A percentile compares a stretch with the other conserved stretches of the same genome.
Conservation (phyloP, 2,888 invertebrate genomes). For the Lepidonotus clava region DNA sequence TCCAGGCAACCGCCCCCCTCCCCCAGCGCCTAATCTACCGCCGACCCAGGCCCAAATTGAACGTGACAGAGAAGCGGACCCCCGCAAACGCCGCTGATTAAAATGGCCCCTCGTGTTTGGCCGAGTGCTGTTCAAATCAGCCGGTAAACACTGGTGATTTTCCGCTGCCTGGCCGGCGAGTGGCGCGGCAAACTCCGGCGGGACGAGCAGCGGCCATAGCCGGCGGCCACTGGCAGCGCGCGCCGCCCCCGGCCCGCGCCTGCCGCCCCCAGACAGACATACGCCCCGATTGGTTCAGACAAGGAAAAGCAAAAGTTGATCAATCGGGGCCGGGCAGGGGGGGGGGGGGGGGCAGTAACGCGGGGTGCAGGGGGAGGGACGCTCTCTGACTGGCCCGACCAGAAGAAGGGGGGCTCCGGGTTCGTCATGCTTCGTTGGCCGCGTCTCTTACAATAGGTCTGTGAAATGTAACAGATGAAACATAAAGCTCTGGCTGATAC, state of each 20-base stretch:
- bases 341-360: background rate
- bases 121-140: conserved; percentile 54
- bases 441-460: too few species aligned
- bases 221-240: background rate
- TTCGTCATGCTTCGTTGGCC: too few species aligned
- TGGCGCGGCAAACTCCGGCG: background rate
- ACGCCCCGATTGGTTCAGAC: conserved; percentile 49
- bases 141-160: conserved; percentile 54
- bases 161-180: conserved; percentile 12
- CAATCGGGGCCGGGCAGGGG: conserved; percentile 10
- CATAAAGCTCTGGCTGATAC: too few species aligned
- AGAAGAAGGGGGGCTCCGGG: too few species aligned
- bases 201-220: background rate
- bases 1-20: too few species aligned
- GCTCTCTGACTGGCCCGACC: background rate
- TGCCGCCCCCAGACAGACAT: conserved; percentile 14
- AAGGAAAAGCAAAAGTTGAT: conserved; percentile 34
- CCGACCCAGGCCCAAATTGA: conserved; percentile 49
- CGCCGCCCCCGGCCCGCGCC: background rate
- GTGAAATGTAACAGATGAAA: too few species aligned
- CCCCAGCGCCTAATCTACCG: conserved; percentile 17
- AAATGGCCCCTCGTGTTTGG: conserved; percentile 54
- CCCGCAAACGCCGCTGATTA: conserved; percentile 50
- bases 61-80: conserved; percentile 44
- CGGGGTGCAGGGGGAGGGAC: background rate